Evolutionary conservation across 2,888 invertebrate species (phyloP), one percentile per base, ranked within the genome.

Genomic region (Folsomia manolachei): DNA sequence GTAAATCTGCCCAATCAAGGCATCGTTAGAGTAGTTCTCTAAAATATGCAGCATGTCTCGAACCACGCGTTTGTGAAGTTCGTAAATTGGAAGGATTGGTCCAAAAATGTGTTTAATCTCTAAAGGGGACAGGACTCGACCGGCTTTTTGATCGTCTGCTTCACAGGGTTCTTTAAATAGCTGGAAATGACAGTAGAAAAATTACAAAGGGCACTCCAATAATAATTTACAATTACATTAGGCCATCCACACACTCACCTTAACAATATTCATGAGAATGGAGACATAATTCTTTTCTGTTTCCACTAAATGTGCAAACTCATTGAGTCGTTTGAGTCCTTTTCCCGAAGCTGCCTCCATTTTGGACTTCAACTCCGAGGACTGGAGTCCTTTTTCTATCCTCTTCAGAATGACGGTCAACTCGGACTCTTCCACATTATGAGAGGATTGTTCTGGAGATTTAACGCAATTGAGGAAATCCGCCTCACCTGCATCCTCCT

Each of bases 221-320:
- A 11, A n/a, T 21, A n/a, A n/a, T 56, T 19, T 25, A 25, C 61
- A 70, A 14, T 39, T 25, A 71, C 60, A 52, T n/a, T n/a, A n/a
- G n/a, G n/a, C n/a, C n/a, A n/a, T n/a, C n/a, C n/a, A n/a, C n/a
- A n/a, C n/a, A 65, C 21, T 86, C 85, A 94, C 97, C 84, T 90
- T 93, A 83, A 96, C 90, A 82, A 99, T 94, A 53, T 95, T 95
- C 82, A 93, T 90, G 81, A 99, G 88, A 83, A 98, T 96, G 75
- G 91, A 92, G 74, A 98, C 96, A 85, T 98, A 99, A 87, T 99
- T 99, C 73, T 91, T 92, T 85, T 99, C 99, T 0, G 99, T 99
- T 84, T 96, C 94, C 77, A 94, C 89, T 81, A 99, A 88, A 85
- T 99, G 98, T 85, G 92, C 88, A 83, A 93, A 93, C 66, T 93